Conservation (phyloP, 2,888 invertebrate genomes). For the Dendrolimus houi region DNA sequence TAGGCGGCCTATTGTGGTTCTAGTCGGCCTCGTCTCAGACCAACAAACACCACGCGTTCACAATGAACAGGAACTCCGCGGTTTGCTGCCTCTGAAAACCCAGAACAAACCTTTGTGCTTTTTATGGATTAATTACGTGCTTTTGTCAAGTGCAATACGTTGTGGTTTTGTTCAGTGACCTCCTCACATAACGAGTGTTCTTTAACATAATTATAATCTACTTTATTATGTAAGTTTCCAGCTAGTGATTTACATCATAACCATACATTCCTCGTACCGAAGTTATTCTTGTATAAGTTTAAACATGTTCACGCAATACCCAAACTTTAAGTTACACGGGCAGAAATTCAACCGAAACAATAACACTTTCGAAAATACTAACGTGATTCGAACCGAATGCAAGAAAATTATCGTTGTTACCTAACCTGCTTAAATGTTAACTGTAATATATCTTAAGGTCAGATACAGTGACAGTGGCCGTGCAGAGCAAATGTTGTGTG, state of each 20-base stretch:
- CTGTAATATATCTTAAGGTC: constrained; percentile 36
- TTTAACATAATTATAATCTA: constrained; percentile 4
- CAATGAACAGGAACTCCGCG: constrained; percentile 63
- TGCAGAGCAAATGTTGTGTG: constrained; percentile 36
- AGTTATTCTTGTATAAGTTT: neutral
- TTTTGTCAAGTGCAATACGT: constrained; percentile 26
- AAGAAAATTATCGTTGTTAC: constrained; percentile 20
- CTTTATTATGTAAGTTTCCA: constrained; percentile 10
- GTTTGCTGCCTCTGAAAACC: constrained; percentile 35
- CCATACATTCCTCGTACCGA: neutral
- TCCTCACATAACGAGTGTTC: constrained; percentile 12
- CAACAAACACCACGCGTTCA: constrained; percentile 18
- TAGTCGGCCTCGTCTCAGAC: constrained; percentile 11
- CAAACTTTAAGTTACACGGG: too few relatives aligned
- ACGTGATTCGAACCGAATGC: too few relatives aligned
- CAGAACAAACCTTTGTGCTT: constrained; percentile 18
- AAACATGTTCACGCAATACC: neutral
- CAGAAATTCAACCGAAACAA: too few relatives aligned
- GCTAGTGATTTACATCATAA: constrained; percentile 12
- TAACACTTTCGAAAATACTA: too few relatives aligned
- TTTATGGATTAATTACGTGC: constrained; percentile 26
- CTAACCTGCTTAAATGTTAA: constrained; percentile 31
- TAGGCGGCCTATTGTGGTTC: constrained; percentile 10
- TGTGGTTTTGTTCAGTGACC: constrained; percentile 26
- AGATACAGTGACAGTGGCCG: constrained; percentile 41